phyloP scores from a whole-genome alignment of 1,140 invertebrate genomes.

The Parasteatoda tepidariorum region DNA sequence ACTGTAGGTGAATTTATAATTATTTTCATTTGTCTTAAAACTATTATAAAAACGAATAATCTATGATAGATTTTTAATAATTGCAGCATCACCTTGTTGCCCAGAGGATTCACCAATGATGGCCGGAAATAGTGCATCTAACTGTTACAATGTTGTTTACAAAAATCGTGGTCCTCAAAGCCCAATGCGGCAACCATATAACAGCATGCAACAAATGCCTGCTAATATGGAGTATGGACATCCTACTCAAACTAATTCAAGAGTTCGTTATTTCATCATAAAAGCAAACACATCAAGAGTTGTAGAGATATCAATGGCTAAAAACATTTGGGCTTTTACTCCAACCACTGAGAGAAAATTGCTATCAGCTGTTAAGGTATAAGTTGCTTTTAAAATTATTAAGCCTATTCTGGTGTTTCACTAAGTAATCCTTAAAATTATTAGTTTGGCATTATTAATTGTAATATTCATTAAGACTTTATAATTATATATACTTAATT shows the following conservation, averaged over 20 bases:
- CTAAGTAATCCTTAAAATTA: too few species aligned
- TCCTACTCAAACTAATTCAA: conserved; percentile 15
- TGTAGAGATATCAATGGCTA: conserved; percentile 70
- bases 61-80: background rate
- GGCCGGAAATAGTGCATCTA: conserved; percentile 45
- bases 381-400: too few species aligned
- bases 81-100: conserved; percentile 30
- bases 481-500: too few species aligned
- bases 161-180: conserved; percentile 65
- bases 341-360: conserved; percentile 70
- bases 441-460: too few species aligned
- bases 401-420: too few species aligned
- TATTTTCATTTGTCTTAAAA: background rate
- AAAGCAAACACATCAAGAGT: conserved; percentile 70
- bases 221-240: conserved; percentile 8
- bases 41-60: background rate
- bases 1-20: too few species aligned
- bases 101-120: conserved; percentile 60
- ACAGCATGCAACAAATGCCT: conserved; percentile 9
- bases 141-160: conserved; percentile 59
- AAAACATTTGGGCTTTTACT: conserved; percentile 71
- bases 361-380: conserved; percentile 69
- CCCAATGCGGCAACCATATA: conserved; percentile 61
- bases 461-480: too few species aligned
- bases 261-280: conserved; percentile 70